These are phyloP conservation scores for Amiota minor DNA, from an alignment of 2,888 invertebrate species.

Conservation along the genomic window DNA sequence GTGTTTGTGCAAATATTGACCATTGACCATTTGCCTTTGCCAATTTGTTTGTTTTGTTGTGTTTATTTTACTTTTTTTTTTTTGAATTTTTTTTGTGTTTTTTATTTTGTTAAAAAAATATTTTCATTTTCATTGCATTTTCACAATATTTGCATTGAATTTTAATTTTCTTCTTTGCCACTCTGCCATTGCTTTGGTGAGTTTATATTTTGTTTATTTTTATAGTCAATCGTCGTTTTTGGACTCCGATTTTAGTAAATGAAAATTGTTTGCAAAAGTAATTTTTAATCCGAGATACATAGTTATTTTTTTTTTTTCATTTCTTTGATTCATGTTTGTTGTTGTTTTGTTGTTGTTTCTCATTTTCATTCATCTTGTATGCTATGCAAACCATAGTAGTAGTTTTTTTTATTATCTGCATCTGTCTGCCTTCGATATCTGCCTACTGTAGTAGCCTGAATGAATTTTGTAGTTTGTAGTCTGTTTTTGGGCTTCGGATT, in stretches of 20 bases:
- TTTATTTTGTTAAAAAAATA: constrained; percentile 1
- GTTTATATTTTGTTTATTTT: background rate
- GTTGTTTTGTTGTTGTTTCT: too few species aligned
- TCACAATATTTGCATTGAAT: constrained; percentile 19
- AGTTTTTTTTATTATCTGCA: background rate
- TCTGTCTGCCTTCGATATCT: too few species aligned
- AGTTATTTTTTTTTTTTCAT: background rate
- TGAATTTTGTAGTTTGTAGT: too few species aligned
- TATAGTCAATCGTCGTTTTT: constrained; percentile 6
- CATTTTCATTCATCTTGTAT: too few species aligned
- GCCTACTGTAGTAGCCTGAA: too few species aligned
- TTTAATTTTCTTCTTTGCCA: constrained; percentile 11
- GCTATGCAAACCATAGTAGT: too few species aligned
- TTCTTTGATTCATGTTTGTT: too few species aligned
- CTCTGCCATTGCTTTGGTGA: background rate
- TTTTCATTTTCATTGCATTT: constrained; percentile 24
- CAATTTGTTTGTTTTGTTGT: constrained; percentile 67
- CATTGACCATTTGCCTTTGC: constrained; percentile 68
- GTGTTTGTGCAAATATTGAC: constrained; percentile 64
- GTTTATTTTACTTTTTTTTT: too few species aligned
- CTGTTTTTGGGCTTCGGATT: too few species aligned
- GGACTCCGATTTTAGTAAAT: background rate
- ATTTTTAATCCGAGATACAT: constrained; percentile 19
- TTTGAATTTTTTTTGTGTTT: too few species aligned
- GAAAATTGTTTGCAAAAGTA: constrained; percentile 27